phyloP scores from a whole-genome alignment of 2,113 vertebrate species.

The Brachyistius frenatus region DNA sequence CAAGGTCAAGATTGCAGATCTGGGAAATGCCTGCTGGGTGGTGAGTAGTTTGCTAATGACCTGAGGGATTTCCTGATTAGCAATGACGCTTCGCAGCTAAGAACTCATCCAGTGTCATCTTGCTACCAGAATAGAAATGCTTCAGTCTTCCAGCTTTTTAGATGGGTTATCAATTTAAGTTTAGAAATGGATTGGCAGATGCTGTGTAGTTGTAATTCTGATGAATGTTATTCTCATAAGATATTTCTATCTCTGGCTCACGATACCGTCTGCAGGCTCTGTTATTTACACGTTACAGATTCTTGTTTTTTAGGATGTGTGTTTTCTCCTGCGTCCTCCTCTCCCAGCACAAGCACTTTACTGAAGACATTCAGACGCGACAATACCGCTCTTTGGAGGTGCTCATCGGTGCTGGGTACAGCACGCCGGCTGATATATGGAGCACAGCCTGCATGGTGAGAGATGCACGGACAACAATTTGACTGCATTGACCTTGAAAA shows the following conservation, averaged over 20 bases:
- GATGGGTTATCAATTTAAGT: accelerated
- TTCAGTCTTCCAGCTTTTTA: neutral
- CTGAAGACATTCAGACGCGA: slow-evolving; percentile 97
- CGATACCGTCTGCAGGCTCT: neutral
- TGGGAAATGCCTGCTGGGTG: slow-evolving; percentile 99
- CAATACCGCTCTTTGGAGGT: slow-evolving; percentile 98
- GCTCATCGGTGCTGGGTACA: slow-evolving; percentile 94
- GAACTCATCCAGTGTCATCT: slow-evolving; percentile 37
- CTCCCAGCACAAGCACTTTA: slow-evolving; percentile 96
- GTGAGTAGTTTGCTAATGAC: slow-evolving; percentile 86
- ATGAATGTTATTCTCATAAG: neutral
- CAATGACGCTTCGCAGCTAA: slow-evolving; percentile 16
- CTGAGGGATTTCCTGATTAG: slow-evolving; percentile 69
- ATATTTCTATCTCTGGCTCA: neutral
- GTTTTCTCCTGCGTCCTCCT: neutral
- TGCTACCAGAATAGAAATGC: slow-evolving; percentile 30
- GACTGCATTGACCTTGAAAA: neutral
- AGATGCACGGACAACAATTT: slow-evolving; percentile 6
- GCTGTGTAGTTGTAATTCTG: neutral
- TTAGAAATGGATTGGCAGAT: slow-evolving; percentile 2
- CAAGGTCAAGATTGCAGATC: slow-evolving; percentile 98
- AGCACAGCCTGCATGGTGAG: slow-evolving; percentile 98
- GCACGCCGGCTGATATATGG: slow-evolving; percentile 97
- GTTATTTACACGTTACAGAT: neutral
- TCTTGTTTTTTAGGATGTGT: neutral